Percentiles rank a stretch among this genome's conserved stretches.
phyloP scores from a whole-genome alignment of 2,888 invertebrate genomes.

The Endotricha flammealis region DNA sequence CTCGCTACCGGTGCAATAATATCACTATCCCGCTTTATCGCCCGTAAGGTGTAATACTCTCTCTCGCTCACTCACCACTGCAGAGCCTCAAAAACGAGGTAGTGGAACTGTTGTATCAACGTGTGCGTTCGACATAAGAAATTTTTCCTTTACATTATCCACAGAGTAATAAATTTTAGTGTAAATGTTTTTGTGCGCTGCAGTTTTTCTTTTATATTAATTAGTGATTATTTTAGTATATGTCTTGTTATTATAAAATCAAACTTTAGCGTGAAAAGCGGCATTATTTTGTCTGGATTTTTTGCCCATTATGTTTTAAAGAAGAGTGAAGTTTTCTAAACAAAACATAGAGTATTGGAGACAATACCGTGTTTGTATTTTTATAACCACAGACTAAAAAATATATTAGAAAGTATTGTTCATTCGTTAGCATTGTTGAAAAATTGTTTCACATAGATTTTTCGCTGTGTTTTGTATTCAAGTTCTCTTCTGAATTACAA shows the following conservation, averaged over 20 bases:
- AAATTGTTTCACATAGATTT: no score
- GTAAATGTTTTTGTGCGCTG: slow-evolving; percentile 27
- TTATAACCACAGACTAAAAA: no score
- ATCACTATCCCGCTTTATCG: slow-evolving; percentile 40
- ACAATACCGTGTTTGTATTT: no score
- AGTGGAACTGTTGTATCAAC: slow-evolving; percentile 61
- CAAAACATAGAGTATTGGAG: slow-evolving; percentile 8
- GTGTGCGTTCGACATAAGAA: slow-evolving; percentile 62
- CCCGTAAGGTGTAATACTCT: slow-evolving; percentile 27
- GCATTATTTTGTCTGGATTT: slow-evolving; percentile 18
- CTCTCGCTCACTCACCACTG: slow-evolving; percentile 65
- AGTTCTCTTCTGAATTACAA: no score
- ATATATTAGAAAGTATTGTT: no score
- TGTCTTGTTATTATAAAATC: slow-evolving; percentile 23
- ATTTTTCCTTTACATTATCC: slow-evolving; percentile 55
- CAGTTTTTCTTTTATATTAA: slow-evolving; percentile 23
- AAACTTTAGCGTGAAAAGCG: slow-evolving; percentile 22
- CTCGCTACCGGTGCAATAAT: slow-evolving; percentile 78
- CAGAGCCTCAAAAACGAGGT: slow-evolving; percentile 77
- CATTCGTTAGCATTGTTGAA: no score
- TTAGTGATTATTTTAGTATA: slow-evolving; percentile 19
- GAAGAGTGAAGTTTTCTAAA: slow-evolving; percentile 9
- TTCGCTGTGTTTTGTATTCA: no score
- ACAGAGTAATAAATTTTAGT: slow-evolving; percentile 40
- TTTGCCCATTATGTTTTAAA: slow-evolving; percentile 4